A percentile compares a stretch with the other conserved stretches of the same genome.
These are phyloP conservation scores for Chrysolina oricalcia DNA, from an alignment of 2,888 invertebrate species.

Conservation along the genomic window DNA sequence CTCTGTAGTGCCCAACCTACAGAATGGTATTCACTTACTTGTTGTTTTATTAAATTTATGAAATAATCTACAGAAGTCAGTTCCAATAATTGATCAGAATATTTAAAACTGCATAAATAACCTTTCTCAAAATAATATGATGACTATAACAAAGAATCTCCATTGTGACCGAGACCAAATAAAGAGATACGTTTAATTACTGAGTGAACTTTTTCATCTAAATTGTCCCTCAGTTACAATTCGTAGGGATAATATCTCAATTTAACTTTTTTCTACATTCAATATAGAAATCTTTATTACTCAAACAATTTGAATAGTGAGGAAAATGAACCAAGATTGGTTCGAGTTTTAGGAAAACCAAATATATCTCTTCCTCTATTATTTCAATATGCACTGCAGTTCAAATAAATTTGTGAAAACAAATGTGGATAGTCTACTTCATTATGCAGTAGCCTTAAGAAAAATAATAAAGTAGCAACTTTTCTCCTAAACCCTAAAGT, in stretches of 20 bases:
- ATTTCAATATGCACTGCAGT: no score
- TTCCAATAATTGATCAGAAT: no score
- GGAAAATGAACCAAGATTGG: background rate
- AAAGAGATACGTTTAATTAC: background rate
- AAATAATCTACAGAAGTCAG: no score
- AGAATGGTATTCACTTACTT: no score
- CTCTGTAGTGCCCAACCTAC: no score
- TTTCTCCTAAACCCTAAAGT: background rate
- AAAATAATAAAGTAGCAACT: background rate
- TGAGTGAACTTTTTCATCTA: background rate
- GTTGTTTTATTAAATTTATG: no score
- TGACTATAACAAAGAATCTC: background rate
- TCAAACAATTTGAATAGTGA: background rate
- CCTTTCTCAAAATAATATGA: background rate
- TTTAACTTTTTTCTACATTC: background rate
- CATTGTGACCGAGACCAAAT: constrained; percentile 2
- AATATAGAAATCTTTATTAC: background rate
- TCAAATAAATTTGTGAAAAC: no score
- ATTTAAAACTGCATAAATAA: no score
- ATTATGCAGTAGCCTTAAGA: background rate
- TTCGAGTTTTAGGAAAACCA: background rate
- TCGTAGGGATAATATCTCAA: background rate
- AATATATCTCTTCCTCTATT: no score
- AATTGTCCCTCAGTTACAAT: no score
- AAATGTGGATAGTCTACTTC: no score